Conservation (phyloP, 2,113 vertebrate genomes). For the Phalacrocorax pelagicus region DNA sequence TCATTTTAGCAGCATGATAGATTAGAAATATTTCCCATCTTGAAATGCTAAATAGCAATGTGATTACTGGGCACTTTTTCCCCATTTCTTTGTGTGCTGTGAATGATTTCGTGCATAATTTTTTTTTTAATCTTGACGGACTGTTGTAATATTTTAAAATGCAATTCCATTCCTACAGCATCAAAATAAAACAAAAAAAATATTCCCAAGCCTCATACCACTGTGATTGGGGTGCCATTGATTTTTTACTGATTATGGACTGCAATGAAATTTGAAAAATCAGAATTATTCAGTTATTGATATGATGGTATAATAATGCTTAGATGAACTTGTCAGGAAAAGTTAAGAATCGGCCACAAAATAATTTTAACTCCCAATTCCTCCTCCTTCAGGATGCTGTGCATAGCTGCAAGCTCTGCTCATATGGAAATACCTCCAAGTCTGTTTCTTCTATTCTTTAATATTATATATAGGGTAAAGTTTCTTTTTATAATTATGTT, state of each 20-base stretch:
- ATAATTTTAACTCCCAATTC: not conserved
- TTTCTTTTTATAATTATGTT: not conserved
- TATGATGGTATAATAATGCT: not conserved
- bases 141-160: constrained; percentile 43
- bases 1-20: constrained; percentile 32
- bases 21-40: constrained; percentile 26
- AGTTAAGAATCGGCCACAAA: not conserved
- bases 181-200: not conserved
- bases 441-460: not conserved
- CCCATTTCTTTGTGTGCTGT: constrained; percentile 44
- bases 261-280: not conserved
- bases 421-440: not conserved
- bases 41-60: constrained; percentile 49
- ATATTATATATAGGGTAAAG: not conserved
- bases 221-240: not conserved
- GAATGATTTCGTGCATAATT: not conserved
- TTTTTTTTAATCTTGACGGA: constrained; percentile 15
- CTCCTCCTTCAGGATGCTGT: not conserved
- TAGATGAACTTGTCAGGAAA: not conserved
- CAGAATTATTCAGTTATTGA: not conserved
- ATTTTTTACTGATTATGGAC: not conserved
- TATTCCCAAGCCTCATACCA: not conserved
- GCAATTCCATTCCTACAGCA: not conserved
- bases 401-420: not conserved
- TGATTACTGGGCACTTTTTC: constrained; percentile 1